Evolutionary conservation across 2,888 invertebrate species (phyloP), one percentile per base, ranked within the genome.

Genomic region (Gandaritis pyraliata): DNA sequence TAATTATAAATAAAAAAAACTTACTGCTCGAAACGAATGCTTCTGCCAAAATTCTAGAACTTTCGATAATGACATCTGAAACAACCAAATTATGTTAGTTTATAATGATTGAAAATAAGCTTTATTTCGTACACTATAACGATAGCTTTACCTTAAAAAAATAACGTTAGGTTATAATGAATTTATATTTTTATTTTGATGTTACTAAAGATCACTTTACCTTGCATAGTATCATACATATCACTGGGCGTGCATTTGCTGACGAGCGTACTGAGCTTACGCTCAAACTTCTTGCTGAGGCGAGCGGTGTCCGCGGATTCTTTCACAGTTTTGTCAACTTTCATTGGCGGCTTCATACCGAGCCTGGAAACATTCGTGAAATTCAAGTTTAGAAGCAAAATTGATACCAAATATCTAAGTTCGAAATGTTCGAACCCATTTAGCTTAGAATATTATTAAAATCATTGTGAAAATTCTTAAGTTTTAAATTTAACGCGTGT

Each of bases 61-160:
- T 84, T 66, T 91, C 90, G 46, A 90, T 88, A 45, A 88, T 66
- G 3, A 86, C 88, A 77, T 90, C 90, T 90, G 81, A 1, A 50
- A 57, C 5, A 54, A 54, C n/a, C 2, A 46, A 47, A 8, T 8
- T 33, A 33, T 33, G 33, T 33, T 5, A 33, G 33, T 33, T 29
- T 29, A 29, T 29, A 29, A 6, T 50, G 18, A 12, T 2, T 13
- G 4, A 36, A 30, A 23, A 23, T 23, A 23, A 23, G 6, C 3
- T 6, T 23, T 23, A 1, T 23, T 23, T 23, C 6, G 23, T 23
- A 5, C 3, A 6, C 3, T 5, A 6, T 46, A 23, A 38, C 6
- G 48, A 8, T 15, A 12, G 16, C 15, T 47, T 36, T 71, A 87
- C 89, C 90, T 82, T 88, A 23, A 1, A 5, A 23, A 23, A 23